Evolutionary conservation across 2,797 vertebrate genomes (phyloP).

Genomic region (Cyclopterus lumpus): DNA sequence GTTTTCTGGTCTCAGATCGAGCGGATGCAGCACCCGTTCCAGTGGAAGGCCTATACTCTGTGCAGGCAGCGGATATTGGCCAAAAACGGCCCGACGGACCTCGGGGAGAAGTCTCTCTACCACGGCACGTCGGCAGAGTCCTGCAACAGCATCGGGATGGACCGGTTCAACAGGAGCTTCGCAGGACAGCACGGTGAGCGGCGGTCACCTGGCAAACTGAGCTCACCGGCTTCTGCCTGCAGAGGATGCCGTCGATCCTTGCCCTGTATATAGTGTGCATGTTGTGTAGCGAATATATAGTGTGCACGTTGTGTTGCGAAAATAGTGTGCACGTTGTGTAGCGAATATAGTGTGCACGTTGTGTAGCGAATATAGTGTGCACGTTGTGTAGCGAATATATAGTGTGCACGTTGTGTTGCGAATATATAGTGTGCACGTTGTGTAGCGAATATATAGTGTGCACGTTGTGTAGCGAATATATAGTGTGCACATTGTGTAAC

Average conservation of each 20-base stretch:
- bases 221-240: not conserved
- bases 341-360: too few species aligned
- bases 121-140: conserved; percentile 63
- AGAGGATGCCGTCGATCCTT: not conserved
- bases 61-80: conserved; percentile 44
- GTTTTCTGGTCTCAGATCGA: conserved; percentile 69
- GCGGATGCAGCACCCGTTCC: conserved; percentile 72
- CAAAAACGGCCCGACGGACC: conserved; percentile 61
- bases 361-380: too few species aligned
- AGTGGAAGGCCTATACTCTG: conserved; percentile 60
- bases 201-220: not conserved
- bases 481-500: too few species aligned
- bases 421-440: too few species aligned
- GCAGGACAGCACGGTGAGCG: conserved; percentile 57
- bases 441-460: too few species aligned
- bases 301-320: too few species aligned
- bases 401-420: too few species aligned
- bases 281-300: too few species aligned
- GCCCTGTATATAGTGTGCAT: too few species aligned
- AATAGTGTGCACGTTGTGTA: too few species aligned
- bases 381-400: too few species aligned
- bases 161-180: conserved; percentile 67
- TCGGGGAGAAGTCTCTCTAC: conserved; percentile 69
- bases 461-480: too few species aligned
- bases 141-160: conserved; percentile 64